Conservation (phyloP, 2,797 vertebrate genomes). For the Coranthus polyacanthus region DNA sequence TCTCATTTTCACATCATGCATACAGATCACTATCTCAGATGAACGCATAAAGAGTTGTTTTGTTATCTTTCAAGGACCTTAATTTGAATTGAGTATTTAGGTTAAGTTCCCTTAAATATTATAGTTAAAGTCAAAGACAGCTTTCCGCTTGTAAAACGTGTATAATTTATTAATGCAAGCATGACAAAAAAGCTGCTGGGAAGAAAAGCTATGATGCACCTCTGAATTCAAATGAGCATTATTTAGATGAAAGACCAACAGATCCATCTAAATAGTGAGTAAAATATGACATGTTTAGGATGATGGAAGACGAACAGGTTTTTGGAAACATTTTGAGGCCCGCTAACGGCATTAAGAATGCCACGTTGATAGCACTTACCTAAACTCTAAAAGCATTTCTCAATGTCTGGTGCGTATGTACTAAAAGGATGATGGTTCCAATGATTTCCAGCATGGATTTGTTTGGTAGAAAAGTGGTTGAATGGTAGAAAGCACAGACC, state of each 20-base stretch:
- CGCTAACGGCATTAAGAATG: conserved; percentile 59
- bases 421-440: conserved; percentile 75
- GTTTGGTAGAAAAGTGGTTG: conserved; percentile 77
- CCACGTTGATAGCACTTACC: conserved; percentile 72
- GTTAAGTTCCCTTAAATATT: conserved; percentile 12
- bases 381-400: conserved; percentile 79
- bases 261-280: conserved; percentile 14
- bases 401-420: conserved; percentile 66
- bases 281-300: conserved; percentile 22
- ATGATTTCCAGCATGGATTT: conserved; percentile 75
- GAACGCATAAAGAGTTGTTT: conserved; percentile 1
- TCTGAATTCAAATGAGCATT: conserved; percentile 36
- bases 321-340: conserved; percentile 54
- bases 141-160: background rate
- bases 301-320: conserved; percentile 47
- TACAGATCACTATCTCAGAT: conserved; percentile 10
- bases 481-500: conserved; percentile 70
- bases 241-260: conserved; percentile 45
- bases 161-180: conserved; percentile 30
- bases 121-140: conserved; percentile 15
- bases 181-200: conserved; percentile 11
- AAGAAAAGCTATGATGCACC: conserved; percentile 13
- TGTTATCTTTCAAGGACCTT: background rate
- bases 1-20: conserved; percentile 23
- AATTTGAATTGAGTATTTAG: conserved; percentile 2